Evolutionary conservation across 2,113 vertebrate genomes (phyloP).

Genomic region (Psilopsiagon aurifrons): DNA sequence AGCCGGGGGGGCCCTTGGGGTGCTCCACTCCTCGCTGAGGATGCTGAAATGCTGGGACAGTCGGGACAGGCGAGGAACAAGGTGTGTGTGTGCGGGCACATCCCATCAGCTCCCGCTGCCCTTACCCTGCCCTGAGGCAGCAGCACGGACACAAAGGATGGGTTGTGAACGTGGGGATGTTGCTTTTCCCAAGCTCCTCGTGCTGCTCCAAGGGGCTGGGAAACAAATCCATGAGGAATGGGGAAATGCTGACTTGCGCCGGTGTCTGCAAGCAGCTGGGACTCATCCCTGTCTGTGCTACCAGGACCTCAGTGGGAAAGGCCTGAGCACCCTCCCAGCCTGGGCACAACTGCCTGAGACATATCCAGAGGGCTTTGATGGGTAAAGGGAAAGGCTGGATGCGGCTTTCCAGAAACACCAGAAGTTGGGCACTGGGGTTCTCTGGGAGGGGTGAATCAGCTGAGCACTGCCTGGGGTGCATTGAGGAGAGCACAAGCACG

Average conservation of each 20-base stretch:
- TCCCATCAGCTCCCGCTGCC: not conserved
- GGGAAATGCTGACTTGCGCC: not conserved
- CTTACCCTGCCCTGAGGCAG: not conserved
- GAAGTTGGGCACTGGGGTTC: not conserved
- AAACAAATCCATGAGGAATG: not conserved
- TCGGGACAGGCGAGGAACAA: not conserved
- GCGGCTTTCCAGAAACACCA: not conserved
- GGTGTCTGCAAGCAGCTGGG: not conserved
- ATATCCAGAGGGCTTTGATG: not conserved
- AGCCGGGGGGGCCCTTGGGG: not conserved
- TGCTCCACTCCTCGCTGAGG: not conserved
- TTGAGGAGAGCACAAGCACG: too few relatives aligned
- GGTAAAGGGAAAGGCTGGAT: not conserved
- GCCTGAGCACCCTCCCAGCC: not conserved
- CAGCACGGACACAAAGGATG: not conserved
- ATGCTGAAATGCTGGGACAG: not conserved
- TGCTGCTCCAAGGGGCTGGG: not conserved
- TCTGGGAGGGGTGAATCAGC: not conserved
- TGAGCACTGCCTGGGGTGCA: not conserved
- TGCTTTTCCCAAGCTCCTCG: not conserved
- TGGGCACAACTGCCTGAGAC: not conserved
- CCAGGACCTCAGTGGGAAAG: not conserved
- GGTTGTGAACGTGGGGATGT: not conserved
- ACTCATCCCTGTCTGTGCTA: not conserved
- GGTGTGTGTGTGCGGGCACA: rapidly evolving